Evolutionary conservation across 2,113 vertebrate species (phyloP).

Genomic region (Eulacestoma nigropectus): DNA sequence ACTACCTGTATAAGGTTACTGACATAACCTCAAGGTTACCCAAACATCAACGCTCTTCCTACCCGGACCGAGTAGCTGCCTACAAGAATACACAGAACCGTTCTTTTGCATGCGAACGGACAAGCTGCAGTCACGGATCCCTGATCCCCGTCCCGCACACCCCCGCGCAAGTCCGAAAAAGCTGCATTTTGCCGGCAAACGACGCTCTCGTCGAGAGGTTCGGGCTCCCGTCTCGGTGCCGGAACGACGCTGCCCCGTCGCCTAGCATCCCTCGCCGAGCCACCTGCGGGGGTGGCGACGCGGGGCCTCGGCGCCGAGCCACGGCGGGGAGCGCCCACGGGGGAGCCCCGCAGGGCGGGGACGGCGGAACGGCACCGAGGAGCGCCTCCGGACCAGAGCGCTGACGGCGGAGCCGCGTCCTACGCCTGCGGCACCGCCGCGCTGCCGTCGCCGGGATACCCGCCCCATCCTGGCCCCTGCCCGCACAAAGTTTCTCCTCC

Average conservation of each 20-base stretch:
- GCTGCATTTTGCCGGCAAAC: neutral
- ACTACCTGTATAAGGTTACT: neutral
- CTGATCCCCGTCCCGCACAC: neutral
- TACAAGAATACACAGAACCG: neutral
- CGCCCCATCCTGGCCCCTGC: neutral
- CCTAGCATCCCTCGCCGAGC: neutral
- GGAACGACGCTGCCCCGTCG: neutral
- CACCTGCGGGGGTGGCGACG: neutral
- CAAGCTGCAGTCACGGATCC: neutral
- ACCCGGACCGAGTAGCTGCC: rapidly evolving
- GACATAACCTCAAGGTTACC: neutral
- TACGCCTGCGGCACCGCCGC: neutral
- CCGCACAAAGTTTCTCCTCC: neutral
- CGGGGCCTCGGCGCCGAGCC: neutral
- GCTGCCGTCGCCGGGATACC: neutral
- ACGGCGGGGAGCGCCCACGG: neutral
- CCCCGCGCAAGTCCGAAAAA: neutral
- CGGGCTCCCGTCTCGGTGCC: neutral
- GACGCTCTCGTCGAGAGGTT: neutral
- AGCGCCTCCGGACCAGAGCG: neutral
- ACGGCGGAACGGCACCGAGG: neutral
- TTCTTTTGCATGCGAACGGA: neutral
- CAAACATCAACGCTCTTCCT: neutral
- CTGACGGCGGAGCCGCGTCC: neutral
- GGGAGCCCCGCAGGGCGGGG: neutral